Evolutionary conservation across 2,888 invertebrate genomes (phyloP).

Genomic region (Smittia aterrima): DNA sequence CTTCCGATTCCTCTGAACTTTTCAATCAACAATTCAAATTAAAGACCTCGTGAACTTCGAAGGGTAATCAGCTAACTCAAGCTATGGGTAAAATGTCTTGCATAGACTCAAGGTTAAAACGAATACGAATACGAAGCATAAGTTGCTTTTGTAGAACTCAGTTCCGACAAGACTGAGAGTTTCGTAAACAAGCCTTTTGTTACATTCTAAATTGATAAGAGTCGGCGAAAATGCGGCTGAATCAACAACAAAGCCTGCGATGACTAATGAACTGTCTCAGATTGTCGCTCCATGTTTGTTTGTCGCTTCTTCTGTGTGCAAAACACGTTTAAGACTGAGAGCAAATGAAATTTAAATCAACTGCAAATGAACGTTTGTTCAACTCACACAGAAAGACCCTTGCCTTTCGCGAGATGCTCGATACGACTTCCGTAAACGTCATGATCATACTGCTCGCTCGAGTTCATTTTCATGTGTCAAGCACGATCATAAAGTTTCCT

Average conservation of each 20-base stretch:
- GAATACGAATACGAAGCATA: not conserved
- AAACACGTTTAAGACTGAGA: constrained; percentile 26
- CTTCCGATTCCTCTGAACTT: too few species aligned
- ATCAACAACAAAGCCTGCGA: not conserved
- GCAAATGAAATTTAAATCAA: constrained; percentile 24
- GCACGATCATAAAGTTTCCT: constrained; percentile 3
- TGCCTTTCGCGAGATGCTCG: not conserved
- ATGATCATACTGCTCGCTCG: constrained; percentile 2
- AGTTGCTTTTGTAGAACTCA: too few species aligned
- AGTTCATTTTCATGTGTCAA: constrained; percentile 5
- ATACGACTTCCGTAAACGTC: constrained; percentile 32
- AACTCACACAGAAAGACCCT: not conserved
- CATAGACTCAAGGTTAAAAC: not conserved
- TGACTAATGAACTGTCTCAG: not conserved
- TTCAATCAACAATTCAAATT: too few species aligned
- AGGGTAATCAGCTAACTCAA: not conserved
- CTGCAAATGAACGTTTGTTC: constrained; percentile 17
- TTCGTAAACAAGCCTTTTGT: not conserved
- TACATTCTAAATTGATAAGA: not conserved
- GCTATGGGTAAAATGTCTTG: not conserved
- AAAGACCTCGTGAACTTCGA: not conserved
- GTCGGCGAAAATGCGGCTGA: not conserved
- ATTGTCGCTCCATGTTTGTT: not conserved
- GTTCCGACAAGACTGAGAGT: not conserved
- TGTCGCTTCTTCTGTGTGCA: not conserved